These are phyloP conservation scores for Leptarthrus brevirostris DNA, from an alignment of 2,888 invertebrate genomes.

Conservation along the genomic window DNA sequence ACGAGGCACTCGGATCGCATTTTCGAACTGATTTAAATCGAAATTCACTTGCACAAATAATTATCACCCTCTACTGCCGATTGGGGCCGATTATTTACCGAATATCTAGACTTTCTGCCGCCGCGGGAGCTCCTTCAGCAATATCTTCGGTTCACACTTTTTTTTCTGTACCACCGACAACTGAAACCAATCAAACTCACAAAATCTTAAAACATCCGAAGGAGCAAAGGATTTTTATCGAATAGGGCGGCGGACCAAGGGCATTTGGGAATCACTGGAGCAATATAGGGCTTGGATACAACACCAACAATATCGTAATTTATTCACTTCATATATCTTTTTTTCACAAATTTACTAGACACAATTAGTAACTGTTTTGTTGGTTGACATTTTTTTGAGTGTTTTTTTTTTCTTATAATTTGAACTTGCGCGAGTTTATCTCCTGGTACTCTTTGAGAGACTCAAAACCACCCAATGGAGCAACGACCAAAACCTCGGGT, in stretches of 20 bases:
- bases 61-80: neutral
- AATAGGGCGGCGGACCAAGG: neutral
- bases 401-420: neutral
- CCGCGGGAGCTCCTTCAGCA: neutral
- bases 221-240: neutral
- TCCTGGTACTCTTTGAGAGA: slow-evolving; percentile 3
- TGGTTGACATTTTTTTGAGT: neutral
- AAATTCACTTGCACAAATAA: slow-evolving; percentile 4
- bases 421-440: slow-evolving; percentile 18
- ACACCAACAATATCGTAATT: too few relatives aligned
- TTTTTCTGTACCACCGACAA: neutral
- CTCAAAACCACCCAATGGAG: slow-evolving; percentile 30
- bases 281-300: neutral
- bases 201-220: neutral
- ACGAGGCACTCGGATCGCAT: slow-evolving; percentile 18
- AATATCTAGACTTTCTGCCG: neutral
- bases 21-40: neutral
- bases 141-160: neutral
- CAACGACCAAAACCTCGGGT: slow-evolving; percentile 60
- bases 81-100: neutral
- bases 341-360: neutral
- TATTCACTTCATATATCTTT: slow-evolving; percentile 3
- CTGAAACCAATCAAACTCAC: neutral
- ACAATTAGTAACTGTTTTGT: neutral
- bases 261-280: too few relatives aligned